Evolutionary conservation across 2,797 vertebrate genomes (phyloP).

Genomic region (Peromyscus melanophrys): DNA sequence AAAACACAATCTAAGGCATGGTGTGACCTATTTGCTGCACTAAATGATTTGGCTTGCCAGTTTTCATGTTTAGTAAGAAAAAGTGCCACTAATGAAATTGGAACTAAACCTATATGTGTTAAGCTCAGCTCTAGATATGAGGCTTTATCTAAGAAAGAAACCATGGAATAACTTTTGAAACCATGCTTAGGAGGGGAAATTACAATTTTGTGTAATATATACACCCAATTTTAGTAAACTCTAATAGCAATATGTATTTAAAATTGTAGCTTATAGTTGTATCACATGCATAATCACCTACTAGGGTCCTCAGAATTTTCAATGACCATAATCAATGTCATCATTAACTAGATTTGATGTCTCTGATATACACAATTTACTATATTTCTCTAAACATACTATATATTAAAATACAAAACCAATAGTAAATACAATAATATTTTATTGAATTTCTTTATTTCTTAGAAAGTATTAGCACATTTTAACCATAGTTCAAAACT

Average conservation of each 20-base stretch:
- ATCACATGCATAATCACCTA: not conserved
- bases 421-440: not conserved
- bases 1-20: not conserved
- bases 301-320: not conserved
- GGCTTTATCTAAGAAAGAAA: not conserved
- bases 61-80: conserved; percentile 14
- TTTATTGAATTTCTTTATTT: not conserved
- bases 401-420: conserved; percentile 36
- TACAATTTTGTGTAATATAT: not conserved
- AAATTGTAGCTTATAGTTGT: not conserved
- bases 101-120: not conserved
- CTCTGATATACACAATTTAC: not conserved
- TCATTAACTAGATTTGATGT: not conserved
- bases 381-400: not conserved
- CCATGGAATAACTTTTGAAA: not conserved
- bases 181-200: not conserved
- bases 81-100: not conserved
- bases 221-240: not conserved
- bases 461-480: not conserved
- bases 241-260: not conserved
- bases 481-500: not conserved
- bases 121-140: not conserved
- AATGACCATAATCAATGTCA: not conserved
- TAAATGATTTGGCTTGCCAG: not conserved
- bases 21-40: conserved; percentile 31